Conservation (phyloP, 2,113 vertebrate genomes). For the Mormyrus iriodes region DNA sequence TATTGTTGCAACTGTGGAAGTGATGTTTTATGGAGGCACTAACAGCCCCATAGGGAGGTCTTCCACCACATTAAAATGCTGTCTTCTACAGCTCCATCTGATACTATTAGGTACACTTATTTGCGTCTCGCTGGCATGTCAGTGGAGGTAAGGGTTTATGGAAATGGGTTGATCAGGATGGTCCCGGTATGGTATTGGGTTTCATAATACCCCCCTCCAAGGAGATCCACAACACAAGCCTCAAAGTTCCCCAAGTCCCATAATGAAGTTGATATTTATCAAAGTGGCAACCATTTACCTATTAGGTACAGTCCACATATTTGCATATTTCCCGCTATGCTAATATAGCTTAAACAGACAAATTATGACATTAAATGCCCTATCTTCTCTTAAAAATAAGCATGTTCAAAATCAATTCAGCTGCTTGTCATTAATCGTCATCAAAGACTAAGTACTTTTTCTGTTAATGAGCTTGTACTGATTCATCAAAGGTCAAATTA, state of each 20-base stretch:
- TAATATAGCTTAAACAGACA: constrained; percentile 86
- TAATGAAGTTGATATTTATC: constrained; percentile 87
- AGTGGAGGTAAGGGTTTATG: constrained; percentile 91
- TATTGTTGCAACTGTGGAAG: constrained; percentile 87
- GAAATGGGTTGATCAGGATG: constrained; percentile 85
- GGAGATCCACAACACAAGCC: constrained; percentile 82
- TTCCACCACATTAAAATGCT: constrained; percentile 86
- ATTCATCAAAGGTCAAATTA: constrained; percentile 88
- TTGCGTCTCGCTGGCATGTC: constrained; percentile 97
- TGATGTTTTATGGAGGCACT: constrained; percentile 86
- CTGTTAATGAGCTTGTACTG: constrained; percentile 84
- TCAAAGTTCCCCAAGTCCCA: constrained; percentile 74
- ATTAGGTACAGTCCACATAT: constrained; percentile 95
- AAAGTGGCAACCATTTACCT: constrained; percentile 87
- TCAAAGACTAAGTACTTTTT: constrained; percentile 89
- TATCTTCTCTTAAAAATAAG: constrained; percentile 97
- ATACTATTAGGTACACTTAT: constrained; percentile 98
- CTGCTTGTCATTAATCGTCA: constrained; percentile 98
- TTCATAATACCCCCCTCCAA: constrained; percentile 67
- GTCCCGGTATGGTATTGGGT: constrained; percentile 88
- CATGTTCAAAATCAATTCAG: constrained; percentile 98
- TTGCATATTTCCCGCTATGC: constrained; percentile 95
- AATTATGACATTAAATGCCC: constrained; percentile 99
- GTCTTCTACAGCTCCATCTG: constrained; percentile 90
- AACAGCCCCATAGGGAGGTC: constrained; percentile 89